Evolutionary conservation across 2,888 invertebrate genomes (phyloP).

Genomic region (Caradrina clavipalpis): DNA sequence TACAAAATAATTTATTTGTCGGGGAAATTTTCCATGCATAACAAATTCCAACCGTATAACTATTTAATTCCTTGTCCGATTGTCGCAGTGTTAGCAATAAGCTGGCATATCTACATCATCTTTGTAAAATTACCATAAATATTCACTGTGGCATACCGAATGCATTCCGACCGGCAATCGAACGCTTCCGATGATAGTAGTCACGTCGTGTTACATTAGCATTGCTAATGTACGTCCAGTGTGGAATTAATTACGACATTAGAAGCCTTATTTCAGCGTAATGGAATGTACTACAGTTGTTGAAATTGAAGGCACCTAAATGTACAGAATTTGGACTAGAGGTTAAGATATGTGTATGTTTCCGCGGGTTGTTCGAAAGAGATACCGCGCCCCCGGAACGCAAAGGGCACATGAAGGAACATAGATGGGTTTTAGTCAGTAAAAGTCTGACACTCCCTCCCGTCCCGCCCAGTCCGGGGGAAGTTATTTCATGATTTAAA

Average conservation of each 20-base stretch:
- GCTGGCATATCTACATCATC: conserved; percentile 32
- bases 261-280: conserved; percentile 49
- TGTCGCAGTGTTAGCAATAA: conserved; percentile 11
- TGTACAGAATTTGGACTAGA: not conserved
- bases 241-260: conserved; percentile 60
- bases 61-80: not conserved
- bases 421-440: too few relatives aligned
- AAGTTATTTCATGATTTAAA: too few relatives aligned
- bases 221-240: conserved; percentile 61
- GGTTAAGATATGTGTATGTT: not conserved
- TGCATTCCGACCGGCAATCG: conserved; percentile 52
- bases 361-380: too few relatives aligned
- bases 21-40: not conserved
- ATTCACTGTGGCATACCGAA: conserved; percentile 53
- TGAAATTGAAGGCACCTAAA: not conserved
- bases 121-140: conserved; percentile 61
- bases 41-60: not conserved
- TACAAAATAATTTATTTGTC: too few relatives aligned
- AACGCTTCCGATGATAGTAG: conserved; percentile 53
- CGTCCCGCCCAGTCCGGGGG: too few relatives aligned
- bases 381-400: too few relatives aligned
- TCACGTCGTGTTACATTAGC: conserved; percentile 58
- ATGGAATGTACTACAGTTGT: not conserved
- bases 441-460: too few relatives aligned
- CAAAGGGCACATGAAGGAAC: too few relatives aligned